Evolutionary conservation across 1,140 invertebrate genomes (phyloP).

Genomic region (Caenorhabditis latens): DNA sequence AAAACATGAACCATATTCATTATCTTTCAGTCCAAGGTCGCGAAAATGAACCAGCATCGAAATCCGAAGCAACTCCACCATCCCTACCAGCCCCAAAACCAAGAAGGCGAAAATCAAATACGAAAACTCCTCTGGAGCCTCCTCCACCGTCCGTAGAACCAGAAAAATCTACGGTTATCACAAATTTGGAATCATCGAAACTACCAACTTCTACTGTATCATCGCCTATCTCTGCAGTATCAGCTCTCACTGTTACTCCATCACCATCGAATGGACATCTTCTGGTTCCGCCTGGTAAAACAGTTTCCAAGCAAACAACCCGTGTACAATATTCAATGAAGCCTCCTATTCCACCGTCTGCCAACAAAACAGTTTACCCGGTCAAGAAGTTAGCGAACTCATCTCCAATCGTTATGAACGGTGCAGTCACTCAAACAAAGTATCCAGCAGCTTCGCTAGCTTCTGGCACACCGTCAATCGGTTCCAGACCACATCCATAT

Average conservation of each 20-base stretch:
- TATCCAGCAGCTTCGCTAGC: background rate
- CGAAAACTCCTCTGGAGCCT: no score
- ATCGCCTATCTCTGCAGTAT: background rate
- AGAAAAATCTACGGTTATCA: no score
- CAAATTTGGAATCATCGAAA: background rate
- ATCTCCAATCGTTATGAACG: background rate
- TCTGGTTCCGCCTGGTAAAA: background rate
- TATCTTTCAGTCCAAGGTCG: no score
- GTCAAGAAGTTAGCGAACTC: background rate
- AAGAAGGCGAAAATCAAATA: no score
- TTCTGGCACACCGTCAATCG: background rate
- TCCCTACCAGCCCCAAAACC: no score
- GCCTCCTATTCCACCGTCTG: background rate
- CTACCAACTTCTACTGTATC: background rate
- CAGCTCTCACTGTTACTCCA: background rate
- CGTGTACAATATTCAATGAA: background rate
- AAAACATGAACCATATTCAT: no score
- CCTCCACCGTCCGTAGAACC: no score
- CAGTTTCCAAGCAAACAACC: background rate
- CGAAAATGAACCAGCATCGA: no score
- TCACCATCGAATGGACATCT: constrained; percentile 2
- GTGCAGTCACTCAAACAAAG: background rate
- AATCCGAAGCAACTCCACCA: no score
- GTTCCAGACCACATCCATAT: background rate
- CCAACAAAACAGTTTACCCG: background rate